Conservation (phyloP, 2,888 invertebrate genomes). For the Charanyca ferruginea region DNA sequence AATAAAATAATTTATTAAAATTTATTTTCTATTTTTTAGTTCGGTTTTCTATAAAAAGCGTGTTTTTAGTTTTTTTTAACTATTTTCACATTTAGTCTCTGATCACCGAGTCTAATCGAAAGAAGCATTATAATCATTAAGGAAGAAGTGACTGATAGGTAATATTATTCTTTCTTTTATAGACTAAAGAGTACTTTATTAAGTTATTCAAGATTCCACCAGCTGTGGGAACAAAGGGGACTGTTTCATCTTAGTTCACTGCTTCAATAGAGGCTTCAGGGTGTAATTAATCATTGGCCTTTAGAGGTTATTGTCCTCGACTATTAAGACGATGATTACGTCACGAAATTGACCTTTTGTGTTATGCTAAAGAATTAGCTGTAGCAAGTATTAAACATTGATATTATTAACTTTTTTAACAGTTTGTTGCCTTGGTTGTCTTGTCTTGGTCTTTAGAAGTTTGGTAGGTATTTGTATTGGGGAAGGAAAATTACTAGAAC, state of each 20-base stretch:
- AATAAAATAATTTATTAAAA: no score
- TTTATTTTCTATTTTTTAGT: no score
- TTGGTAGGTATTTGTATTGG: no score
- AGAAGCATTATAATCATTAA: background rate
- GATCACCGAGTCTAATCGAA: background rate
- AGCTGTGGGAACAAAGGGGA: conserved; percentile 42
- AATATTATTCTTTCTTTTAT: conserved; percentile 47
- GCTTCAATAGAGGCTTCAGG: conserved; percentile 35
- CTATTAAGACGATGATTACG: conserved; percentile 37
- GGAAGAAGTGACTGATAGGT: conserved; percentile 25
- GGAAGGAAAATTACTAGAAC: no score
- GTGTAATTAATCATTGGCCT: conserved; percentile 54
- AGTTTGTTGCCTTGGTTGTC: background rate
- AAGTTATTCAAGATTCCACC: conserved; percentile 47
- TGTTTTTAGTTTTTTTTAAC: no score
- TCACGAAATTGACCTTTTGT: conserved; percentile 51
- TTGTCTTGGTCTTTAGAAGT: no score
- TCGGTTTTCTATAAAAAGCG: no score
- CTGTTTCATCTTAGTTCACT: conserved; percentile 50
- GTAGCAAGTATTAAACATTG: background rate
- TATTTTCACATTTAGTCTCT: background rate
- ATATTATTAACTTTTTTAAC: background rate
- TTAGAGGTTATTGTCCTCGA: conserved; percentile 39
- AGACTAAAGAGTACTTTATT: conserved; percentile 46
- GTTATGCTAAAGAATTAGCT: conserved; percentile 33